These are phyloP conservation scores for Listronotus bonariensis DNA, from an alignment of 1,140 invertebrate genomes.

Conservation along the genomic window DNA sequence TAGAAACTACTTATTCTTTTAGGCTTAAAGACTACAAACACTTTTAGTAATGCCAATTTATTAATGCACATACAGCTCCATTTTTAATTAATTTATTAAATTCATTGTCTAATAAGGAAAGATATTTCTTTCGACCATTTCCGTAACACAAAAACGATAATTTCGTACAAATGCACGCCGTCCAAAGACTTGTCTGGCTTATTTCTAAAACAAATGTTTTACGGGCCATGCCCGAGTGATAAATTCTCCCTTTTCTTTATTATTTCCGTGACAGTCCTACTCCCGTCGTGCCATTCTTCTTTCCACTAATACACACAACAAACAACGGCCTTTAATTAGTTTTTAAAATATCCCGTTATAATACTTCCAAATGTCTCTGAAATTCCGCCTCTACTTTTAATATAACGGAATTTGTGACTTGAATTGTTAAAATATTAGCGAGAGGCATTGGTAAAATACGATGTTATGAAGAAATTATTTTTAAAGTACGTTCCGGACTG, in stretches of 20 bases:
- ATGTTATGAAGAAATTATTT: too few relatives aligned
- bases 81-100: constrained; percentile 21
- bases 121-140: constrained; percentile 19
- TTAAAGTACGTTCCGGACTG: too few relatives aligned
- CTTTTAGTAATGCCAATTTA: too few relatives aligned
- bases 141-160: constrained; percentile 34
- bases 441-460: too few relatives aligned
- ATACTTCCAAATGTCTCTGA: constrained; percentile 1
- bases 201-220: constrained; percentile 41
- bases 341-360: constrained; percentile 21
- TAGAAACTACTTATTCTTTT: too few relatives aligned
- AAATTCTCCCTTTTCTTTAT: constrained; percentile 38
- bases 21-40: too few relatives aligned
- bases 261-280: constrained; percentile 31
- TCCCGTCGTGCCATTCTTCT: constrained; percentile 1
- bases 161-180: constrained; percentile 30
- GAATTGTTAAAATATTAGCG: too few relatives aligned
- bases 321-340: constrained; percentile 29
- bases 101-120: constrained; percentile 27
- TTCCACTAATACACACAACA: constrained; percentile 31
- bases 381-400: too few relatives aligned
- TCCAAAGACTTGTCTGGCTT: constrained; percentile 36
- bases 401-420: too few relatives aligned
- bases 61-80: too few relatives aligned
- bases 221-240: constrained; percentile 30